phyloP scores from a whole-genome alignment of 2,888 invertebrate species.

The Tubulanus polymorphus region DNA sequence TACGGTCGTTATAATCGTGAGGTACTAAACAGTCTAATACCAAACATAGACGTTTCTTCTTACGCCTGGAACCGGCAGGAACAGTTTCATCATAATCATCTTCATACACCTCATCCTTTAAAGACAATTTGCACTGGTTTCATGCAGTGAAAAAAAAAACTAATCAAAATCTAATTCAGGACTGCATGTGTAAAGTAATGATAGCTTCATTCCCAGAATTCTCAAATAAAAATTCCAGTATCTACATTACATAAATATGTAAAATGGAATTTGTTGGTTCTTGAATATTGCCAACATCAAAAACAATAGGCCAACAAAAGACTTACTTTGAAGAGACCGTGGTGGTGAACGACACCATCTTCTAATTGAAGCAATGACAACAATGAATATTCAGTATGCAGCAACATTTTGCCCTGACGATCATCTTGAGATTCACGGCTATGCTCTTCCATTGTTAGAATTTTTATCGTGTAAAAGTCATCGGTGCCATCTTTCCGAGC shows the following conservation, averaged over 20 bases:
- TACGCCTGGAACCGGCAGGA: constrained; percentile 44
- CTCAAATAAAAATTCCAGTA: too few relatives aligned
- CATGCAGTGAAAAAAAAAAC: too few relatives aligned
- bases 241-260: too few relatives aligned
- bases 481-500: constrained; percentile 68
- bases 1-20: constrained; percentile 62
- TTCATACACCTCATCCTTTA: constrained; percentile 67
- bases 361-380: constrained; percentile 67
- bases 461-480: constrained; percentile 68
- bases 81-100: constrained; percentile 59
- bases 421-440: constrained; percentile 67
- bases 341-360: constrained; percentile 71
- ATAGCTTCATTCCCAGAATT: too few relatives aligned
- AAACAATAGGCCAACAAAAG: too few relatives aligned
- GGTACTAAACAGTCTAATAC: constrained; percentile 71
- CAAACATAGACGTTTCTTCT: constrained; percentile 61
- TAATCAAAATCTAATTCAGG: too few relatives aligned
- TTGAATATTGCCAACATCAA: too few relatives aligned
- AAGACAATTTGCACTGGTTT: too few relatives aligned
- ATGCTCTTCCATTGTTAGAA: constrained; percentile 41
- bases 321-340: constrained; percentile 70
- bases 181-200: too few relatives aligned
- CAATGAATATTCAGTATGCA: constrained; percentile 73
- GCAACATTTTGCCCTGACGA: constrained; percentile 71
- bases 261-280: too few relatives aligned